These are phyloP conservation scores for Meleagris gallopavo DNA, from an alignment of 2,113 vertebrate genomes.

Conservation along the genomic window DNA sequence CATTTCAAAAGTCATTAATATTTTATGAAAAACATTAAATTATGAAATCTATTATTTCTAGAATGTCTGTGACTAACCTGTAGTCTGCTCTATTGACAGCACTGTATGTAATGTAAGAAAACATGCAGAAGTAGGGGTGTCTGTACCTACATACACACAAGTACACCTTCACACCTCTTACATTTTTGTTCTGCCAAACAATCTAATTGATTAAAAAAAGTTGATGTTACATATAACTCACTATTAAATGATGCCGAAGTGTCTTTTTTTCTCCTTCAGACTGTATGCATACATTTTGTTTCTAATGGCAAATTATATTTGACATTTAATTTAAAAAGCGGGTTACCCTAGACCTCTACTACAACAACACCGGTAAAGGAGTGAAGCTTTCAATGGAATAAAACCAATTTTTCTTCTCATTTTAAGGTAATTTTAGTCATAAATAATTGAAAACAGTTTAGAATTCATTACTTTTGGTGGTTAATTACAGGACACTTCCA, in stretches of 20 bases:
- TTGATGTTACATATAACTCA: constrained; percentile 44
- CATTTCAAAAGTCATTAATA: neutral
- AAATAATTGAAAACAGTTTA: constrained; percentile 78
- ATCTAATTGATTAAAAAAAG: constrained; percentile 18
- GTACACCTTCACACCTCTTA: neutral
- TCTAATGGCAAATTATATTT: constrained; percentile 73
- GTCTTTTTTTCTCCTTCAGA: constrained; percentile 40
- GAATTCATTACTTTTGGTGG: constrained; percentile 73
- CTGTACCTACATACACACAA: neutral
- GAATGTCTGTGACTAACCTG: constrained; percentile 27
- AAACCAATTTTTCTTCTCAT: constrained; percentile 33
- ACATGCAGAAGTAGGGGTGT: neutral
- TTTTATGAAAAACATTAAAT: constrained; percentile 40
- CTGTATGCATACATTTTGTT: constrained; percentile 48
- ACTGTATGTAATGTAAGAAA: neutral
- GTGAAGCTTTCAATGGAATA: constrained; percentile 68
- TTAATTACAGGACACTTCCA: constrained; percentile 77
- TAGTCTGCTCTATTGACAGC: neutral
- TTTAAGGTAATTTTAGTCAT: constrained; percentile 72
- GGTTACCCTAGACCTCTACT: constrained; percentile 69
- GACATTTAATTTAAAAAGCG: constrained; percentile 79
- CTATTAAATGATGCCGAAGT: constrained; percentile 48
- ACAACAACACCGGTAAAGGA: constrained; percentile 61
- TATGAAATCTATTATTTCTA: constrained; percentile 23
- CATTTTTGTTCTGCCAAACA: constrained; percentile 19